Evolutionary conservation across 2,797 vertebrate genomes (phyloP).

Genomic region (Hyperoplus immaculatus): DNA sequence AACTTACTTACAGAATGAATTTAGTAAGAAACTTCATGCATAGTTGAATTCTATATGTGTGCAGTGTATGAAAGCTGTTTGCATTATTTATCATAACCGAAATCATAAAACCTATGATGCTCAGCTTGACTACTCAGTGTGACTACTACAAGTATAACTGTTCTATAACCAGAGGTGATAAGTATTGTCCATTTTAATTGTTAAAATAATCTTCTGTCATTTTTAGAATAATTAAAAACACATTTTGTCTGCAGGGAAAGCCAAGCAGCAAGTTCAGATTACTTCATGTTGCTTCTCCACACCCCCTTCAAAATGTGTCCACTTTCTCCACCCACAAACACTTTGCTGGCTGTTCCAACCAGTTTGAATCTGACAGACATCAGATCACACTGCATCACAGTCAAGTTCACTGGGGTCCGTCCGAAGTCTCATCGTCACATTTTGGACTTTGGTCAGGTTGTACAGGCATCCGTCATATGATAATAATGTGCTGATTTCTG

Average conservation of each 20-base stretch:
- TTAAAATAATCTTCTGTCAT: neutral
- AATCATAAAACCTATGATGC: neutral
- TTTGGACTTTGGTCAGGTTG: slow-evolving; percentile 60
- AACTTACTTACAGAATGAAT: neutral
- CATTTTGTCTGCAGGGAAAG: slow-evolving; percentile 1
- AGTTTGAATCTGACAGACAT: slow-evolving; percentile 54
- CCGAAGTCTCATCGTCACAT: slow-evolving; percentile 32
- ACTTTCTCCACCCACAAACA: slow-evolving; percentile 77
- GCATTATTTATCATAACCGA: no score
- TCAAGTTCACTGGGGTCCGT: slow-evolving; percentile 36
- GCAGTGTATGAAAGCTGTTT: neutral
- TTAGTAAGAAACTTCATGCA: neutral
- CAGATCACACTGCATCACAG: slow-evolving; percentile 33
- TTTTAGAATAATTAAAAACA: neutral
- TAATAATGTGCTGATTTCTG: no score
- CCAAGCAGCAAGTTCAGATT: neutral
- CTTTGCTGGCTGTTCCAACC: slow-evolving; percentile 41
- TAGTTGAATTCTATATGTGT: neutral
- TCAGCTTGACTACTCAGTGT: neutral
- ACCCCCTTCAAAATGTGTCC: slow-evolving; percentile 33
- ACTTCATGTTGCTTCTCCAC: slow-evolving; percentile 48
- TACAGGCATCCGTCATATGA: neutral
- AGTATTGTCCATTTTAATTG: neutral
- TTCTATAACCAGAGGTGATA: neutral
- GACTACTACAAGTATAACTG: neutral